Base-by-base conservation (phyloP, 2,113 vertebrate genomes). In the Arenaria interpres region DNA sequence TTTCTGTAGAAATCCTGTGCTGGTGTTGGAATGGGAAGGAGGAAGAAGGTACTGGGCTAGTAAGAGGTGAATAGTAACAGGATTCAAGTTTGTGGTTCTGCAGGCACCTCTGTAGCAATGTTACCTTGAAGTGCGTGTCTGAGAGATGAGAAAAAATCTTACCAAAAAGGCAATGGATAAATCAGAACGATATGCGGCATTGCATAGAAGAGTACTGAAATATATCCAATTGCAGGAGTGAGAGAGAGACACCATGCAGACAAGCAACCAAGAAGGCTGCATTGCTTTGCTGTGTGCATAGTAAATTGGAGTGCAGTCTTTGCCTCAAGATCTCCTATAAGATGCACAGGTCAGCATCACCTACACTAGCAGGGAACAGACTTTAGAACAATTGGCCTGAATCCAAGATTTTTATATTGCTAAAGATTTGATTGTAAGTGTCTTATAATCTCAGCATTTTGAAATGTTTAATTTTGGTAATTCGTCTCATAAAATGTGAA, bases 381-480 rank as follows among this genome's bases (percentile, higher is more conserved):
- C 51, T 81, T 75, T 18, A 67, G 53, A 92, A 56, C 19, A 72
- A 60, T 45, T 86, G 75, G 82, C 48, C 45, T 30, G 41, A 87
- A 87, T 60, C 60, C 53, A 94, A 81, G 13, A 71, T 64, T 72
- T 92, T 82, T 62, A 11, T 60, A 75, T 72, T 78, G 46, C 68
- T 92, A 30, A 90, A 94, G 27, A 72, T 92, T 64, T 90, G 39
- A 87, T 93, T 80, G 7, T n/a, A 93, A 92, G 62, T 69, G 45
- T 85, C 74, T 39, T 81, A 72, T 81, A 89, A 79, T 81, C 72
- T 72, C 46, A 78, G 83, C 56, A 66, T 91, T 96, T 94, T 87
- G 57, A 95, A 91, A 94, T 53, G 30, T 89, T 88, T 85, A 32
- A 89, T 94, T 93, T 97, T 90, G 76, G 73, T 87, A 93, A 92